Evolutionary conservation across 2,888 invertebrate genomes (phyloP), one percentile per base, ranked within the genome.

Genomic region (Tortrix viridana): DNA sequence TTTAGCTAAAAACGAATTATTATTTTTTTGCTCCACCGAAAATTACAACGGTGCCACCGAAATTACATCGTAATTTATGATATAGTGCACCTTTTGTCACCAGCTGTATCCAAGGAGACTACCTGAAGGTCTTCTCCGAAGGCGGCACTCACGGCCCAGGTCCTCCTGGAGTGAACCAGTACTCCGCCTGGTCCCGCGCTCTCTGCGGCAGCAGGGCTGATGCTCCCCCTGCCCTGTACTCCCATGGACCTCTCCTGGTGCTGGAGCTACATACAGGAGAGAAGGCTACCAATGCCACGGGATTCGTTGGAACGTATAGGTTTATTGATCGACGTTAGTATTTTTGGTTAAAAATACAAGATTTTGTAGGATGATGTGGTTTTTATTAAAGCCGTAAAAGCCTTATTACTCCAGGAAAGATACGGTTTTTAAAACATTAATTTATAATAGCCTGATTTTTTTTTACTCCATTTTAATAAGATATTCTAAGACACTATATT

Each of bases 311-410:
- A 53, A 95, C 94, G 64, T 96, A 95, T 85, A 93, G 93, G 73
- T 96, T 96, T 88, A 94, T 96, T 80, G 95, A 96, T 80, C 94
- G 94, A 93, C 92, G 96, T 96, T 84, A 95, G 95, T 94, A 64
- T 47, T 47, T n/a, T 32, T 32, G 12, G 22, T 0, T 47, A 20
- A 3, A 19, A 6, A 23, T 4, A 4, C 22, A 22, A n/a, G n/a
- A n/a, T n/a, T n/a, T n/a, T n/a, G n/a, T n/a, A n/a, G n/a, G n/a
- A n/a, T n/a, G n/a, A n/a, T n/a, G n/a, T n/a, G n/a, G n/a, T n/a
- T n/a, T n/a, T n/a, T n/a, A n/a, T n/a, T n/a, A n/a, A n/a, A n/a
- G n/a, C n/a, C n/a, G n/a, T n/a, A n/a, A n/a, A n/a, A n/a, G n/a
- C n/a, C n/a, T n/a, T n/a, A n/a, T n/a, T n/a, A n/a, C n/a, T n/a